Conservation (phyloP, 2,888 invertebrate species). For the Hemaris fuciformis region DNA sequence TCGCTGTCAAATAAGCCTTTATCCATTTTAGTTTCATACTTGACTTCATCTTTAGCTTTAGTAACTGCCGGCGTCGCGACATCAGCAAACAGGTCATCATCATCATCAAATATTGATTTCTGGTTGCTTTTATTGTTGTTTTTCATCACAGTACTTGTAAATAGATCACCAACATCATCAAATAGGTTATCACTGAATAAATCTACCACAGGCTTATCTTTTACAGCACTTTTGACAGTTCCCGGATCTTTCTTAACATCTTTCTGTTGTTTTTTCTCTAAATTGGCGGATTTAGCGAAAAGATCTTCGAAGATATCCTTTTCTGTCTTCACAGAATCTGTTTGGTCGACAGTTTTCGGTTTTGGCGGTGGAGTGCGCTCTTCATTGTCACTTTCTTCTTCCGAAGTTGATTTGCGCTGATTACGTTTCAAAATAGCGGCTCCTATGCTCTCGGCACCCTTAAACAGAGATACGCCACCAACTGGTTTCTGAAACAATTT, state of each 20-base stretch:
- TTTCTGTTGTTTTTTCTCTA: slow-evolving; percentile 20
- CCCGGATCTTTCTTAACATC: slow-evolving; percentile 20
- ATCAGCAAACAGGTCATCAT: slow-evolving; percentile 62
- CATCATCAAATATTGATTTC: slow-evolving; percentile 62
- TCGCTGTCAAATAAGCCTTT: slow-evolving; percentile 49
- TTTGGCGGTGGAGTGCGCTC: slow-evolving; percentile 20
- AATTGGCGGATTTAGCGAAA: slow-evolving; percentile 50
- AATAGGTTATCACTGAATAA: slow-evolving; percentile 67
- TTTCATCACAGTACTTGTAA: slow-evolving; percentile 52
- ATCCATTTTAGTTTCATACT: slow-evolving; percentile 20
- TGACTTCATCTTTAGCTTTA: slow-evolving; percentile 25
- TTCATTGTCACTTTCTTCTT: slow-evolving; percentile 45
- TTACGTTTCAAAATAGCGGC: slow-evolving; percentile 66
- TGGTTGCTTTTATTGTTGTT: slow-evolving; percentile 33
- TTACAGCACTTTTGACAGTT: slow-evolving; percentile 30
- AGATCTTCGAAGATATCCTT: slow-evolving; percentile 64
- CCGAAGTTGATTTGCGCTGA: slow-evolving; percentile 50
- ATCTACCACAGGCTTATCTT: slow-evolving; percentile 46
- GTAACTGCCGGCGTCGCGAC: slow-evolving; percentile 36
- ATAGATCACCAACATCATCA: slow-evolving; percentile 74
- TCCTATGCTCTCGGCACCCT: slow-evolving; percentile 64
- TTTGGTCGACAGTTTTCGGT: slow-evolving; percentile 18
- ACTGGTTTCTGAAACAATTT: slow-evolving; percentile 78
- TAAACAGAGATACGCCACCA: slow-evolving; percentile 82
- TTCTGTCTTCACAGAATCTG: slow-evolving; percentile 31